These are phyloP conservation scores for Eidolon dupreanum DNA, from an alignment of 2,797 vertebrate genomes.

Conservation along the genomic window DNA sequence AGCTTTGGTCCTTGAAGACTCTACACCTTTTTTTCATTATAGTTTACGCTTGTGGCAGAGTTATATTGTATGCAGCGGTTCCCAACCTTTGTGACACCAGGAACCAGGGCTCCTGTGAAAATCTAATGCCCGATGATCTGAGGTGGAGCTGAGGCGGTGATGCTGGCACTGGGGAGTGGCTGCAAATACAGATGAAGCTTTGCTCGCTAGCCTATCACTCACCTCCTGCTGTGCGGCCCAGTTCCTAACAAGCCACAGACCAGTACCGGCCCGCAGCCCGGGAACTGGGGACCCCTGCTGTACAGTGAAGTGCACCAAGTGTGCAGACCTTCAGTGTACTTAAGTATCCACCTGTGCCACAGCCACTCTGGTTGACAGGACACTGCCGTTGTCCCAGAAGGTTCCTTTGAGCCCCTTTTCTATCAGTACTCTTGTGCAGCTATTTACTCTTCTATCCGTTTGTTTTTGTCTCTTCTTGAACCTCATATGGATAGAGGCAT, in stretches of 20 bases:
- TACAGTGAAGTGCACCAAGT: fast-evolving
- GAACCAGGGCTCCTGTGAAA: no score
- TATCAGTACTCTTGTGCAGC: not conserved
- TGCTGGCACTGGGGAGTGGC: no score
- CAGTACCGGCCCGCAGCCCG: no score
- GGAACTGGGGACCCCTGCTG: no score
- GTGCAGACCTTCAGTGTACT: fast-evolving
- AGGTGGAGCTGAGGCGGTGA: no score
- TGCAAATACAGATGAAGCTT: no score
- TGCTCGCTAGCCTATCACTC: no score
- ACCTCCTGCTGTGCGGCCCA: no score
- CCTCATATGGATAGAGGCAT: not conserved
- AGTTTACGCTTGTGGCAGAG: not conserved
- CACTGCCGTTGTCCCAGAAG: not conserved
- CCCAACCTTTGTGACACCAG: no score
- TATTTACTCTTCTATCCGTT: not conserved
- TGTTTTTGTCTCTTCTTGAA: not conserved
- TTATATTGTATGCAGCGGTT: no score
- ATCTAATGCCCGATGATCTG: no score
- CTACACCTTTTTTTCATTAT: not conserved
- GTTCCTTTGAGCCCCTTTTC: not conserved
- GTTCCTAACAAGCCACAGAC: no score
- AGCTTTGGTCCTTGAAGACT: not conserved
- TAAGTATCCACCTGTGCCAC: not conserved
- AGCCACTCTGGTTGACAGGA: not conserved